Conservation (phyloP, 2,888 invertebrate genomes). For the Ommatoiulus sabulosus region DNA sequence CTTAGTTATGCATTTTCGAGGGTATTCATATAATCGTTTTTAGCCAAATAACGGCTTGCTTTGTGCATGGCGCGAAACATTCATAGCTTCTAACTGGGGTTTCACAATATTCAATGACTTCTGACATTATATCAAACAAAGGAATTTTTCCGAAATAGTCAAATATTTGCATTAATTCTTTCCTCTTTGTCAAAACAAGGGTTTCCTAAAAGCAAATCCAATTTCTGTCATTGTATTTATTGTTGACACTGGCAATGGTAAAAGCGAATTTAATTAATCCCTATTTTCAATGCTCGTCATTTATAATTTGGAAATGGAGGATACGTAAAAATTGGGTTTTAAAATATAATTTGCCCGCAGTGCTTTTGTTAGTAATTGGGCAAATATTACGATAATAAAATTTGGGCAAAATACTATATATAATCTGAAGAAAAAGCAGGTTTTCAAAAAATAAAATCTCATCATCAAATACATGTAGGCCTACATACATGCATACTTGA, state of each 20-base stretch:
- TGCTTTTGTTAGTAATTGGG: not conserved
- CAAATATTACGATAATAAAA: no score
- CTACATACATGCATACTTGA: no score
- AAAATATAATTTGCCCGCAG: not conserved
- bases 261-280: constrained; percentile 16
- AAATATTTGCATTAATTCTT: not conserved
- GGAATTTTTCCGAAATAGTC: not conserved
- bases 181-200: not conserved
- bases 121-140: not conserved
- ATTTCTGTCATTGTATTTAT: not conserved
- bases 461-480: no score
- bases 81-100: not conserved
- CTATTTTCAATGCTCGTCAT: not conserved
- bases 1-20: not conserved
- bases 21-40: not conserved
- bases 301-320: not conserved
- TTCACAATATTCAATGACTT: not conserved
- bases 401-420: no score
- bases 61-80: not conserved
- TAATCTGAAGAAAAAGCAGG: no score
- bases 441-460: no score
- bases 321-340: not conserved
- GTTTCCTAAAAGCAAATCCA: not conserved
- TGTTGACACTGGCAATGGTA: not conserved
- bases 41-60: not conserved